These are phyloP conservation scores for Macaria notata DNA, from an alignment of 2,888 invertebrate genomes.

Conservation along the genomic window DNA sequence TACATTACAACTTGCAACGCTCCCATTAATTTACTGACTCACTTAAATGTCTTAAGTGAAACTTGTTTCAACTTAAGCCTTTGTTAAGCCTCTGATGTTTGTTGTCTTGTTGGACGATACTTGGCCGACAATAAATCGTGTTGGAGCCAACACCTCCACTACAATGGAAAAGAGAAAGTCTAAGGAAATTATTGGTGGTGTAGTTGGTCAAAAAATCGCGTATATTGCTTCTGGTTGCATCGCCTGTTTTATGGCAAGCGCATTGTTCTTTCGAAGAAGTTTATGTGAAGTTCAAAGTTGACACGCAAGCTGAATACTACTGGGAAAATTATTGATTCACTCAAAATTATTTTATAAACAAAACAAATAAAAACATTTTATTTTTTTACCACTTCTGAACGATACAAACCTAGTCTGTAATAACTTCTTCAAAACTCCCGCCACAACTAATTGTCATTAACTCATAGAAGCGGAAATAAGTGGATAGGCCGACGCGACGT, in stretches of 20 bases:
- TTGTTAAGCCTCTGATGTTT: slow-evolving; percentile 67
- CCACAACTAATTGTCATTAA: no score
- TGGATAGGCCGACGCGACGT: slow-evolving; percentile 11
- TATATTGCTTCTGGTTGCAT: slow-evolving; percentile 38
- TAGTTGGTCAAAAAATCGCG: slow-evolving; percentile 51
- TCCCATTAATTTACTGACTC: slow-evolving; percentile 30
- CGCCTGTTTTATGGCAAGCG: slow-evolving; percentile 14
- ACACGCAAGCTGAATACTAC: no score
- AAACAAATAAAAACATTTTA: no score
- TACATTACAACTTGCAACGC: slow-evolving; percentile 12
- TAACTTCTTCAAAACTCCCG: no score
- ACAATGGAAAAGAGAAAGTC: slow-evolving; percentile 77
- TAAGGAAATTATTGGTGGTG: slow-evolving; percentile 57
- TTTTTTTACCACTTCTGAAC: no score
- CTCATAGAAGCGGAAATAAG: slow-evolving; percentile 25
- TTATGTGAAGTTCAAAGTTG: slow-evolving; percentile 11
- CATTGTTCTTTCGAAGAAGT: slow-evolving; percentile 11
- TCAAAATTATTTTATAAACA: no score
- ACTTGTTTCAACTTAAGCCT: slow-evolving; percentile 40
- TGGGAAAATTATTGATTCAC: no score
- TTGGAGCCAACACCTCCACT: slow-evolving; percentile 62
- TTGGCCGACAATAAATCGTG: slow-evolving; percentile 66
- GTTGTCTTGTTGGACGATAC: slow-evolving; percentile 62
- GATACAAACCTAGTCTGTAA: no score
- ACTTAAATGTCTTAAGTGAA: slow-evolving; percentile 45